A percentile compares a stretch with the other conserved stretches of the same genome.
Evolutionary conservation across 2,113 vertebrate species (phyloP).

Genomic region (Rissa tridactyla): DNA sequence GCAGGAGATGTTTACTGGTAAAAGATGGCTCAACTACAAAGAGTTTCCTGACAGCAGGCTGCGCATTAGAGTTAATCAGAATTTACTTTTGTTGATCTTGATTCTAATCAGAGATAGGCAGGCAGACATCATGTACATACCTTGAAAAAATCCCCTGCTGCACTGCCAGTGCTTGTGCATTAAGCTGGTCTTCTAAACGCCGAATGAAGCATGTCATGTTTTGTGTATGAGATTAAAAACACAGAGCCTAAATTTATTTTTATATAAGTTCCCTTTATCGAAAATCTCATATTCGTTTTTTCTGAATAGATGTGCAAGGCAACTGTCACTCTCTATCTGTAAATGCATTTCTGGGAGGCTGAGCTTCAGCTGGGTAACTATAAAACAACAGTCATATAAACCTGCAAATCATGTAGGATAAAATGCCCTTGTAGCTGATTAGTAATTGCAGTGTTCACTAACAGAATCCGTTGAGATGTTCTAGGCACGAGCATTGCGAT

Average conservation of each 20-base stretch:
- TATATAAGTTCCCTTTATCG: background rate
- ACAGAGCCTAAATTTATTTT: conserved; percentile 3
- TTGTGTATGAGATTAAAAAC: conserved; percentile 21
- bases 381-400: background rate
- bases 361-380: background rate
- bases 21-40: background rate
- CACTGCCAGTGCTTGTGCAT: background rate
- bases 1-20: conserved; percentile 13
- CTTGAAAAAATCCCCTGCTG: conserved; percentile 29
- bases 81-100: conserved; percentile 36
- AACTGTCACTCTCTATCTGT: background rate
- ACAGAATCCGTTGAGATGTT: background rate
- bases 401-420: background rate
- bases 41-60: conserved; percentile 35
- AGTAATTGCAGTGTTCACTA: background rate
- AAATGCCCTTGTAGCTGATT: background rate
- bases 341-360: background rate
- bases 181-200: background rate
- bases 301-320: background rate
- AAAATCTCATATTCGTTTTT: background rate
- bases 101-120: conserved; percentile 47
- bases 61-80: conserved; percentile 24
- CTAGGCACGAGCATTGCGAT: background rate
- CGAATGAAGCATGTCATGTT: background rate
- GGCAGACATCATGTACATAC: background rate